A percentile compares a stretch with the other conserved stretches of the same genome.
Evolutionary conservation across 2,888 invertebrate genomes (phyloP).

Genomic region (Sesamia inferens): DNA sequence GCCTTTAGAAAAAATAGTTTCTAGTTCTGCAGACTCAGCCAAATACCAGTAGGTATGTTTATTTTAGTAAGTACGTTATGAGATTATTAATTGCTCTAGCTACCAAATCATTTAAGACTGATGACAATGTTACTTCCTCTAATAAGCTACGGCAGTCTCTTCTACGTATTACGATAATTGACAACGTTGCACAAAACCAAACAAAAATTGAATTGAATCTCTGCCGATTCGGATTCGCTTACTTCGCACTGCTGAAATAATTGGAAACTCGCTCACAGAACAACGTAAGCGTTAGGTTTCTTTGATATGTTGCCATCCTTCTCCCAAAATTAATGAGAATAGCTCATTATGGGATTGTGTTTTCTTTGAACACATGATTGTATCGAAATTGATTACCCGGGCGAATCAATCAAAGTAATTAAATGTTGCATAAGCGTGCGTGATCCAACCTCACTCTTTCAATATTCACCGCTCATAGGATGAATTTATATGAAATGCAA

Average conservation of each 20-base stretch:
- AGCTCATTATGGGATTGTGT: background rate
- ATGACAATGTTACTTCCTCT: background rate
- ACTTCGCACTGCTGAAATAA: constrained; percentile 2
- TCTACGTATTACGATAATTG: background rate
- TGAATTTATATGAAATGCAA: too few relatives aligned
- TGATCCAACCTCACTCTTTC: too few relatives aligned
- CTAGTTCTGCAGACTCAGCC: too few relatives aligned
- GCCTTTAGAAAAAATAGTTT: too few relatives aligned
- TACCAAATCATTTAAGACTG: too few relatives aligned
- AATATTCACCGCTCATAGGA: too few relatives aligned
- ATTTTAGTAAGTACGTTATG: background rate
- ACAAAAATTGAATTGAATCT: background rate
- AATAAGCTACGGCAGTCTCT: too few relatives aligned
- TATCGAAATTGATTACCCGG: background rate
- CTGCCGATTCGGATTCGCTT: constrained; percentile 5
- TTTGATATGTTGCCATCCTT: background rate
- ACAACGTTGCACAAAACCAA: background rate
- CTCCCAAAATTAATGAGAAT: background rate
- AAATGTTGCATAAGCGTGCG: too few relatives aligned
- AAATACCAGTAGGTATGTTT: too few relatives aligned
- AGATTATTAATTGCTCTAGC: too few relatives aligned
- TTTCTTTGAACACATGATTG: too few relatives aligned
- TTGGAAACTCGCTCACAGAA: constrained; percentile 3
- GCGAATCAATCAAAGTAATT: background rate
- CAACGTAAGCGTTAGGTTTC: background rate